Conservation (phyloP, 2,888 invertebrate genomes). For the Aleiodes leptofemur region DNA sequence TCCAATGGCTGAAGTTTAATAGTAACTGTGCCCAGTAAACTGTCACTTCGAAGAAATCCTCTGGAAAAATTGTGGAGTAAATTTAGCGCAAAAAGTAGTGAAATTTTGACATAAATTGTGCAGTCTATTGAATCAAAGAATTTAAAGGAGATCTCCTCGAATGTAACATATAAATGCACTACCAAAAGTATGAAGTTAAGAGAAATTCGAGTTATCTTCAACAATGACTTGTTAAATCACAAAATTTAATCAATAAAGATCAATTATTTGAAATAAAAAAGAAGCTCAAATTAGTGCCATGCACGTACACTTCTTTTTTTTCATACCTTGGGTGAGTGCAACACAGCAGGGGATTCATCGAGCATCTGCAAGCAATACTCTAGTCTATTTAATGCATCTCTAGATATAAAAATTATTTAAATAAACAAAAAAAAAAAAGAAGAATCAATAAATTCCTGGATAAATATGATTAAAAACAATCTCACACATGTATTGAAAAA, state of each 20-base stretch:
- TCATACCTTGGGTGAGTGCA: slow-evolving; percentile 74
- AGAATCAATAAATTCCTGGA: background rate
- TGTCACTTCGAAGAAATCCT: slow-evolving; percentile 94
- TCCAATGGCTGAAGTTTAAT: slow-evolving; percentile 94
- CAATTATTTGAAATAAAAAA: background rate
- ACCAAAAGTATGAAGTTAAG: slow-evolving; percentile 22
- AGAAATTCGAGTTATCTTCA: slow-evolving; percentile 5
- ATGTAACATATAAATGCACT: slow-evolving; percentile 2
- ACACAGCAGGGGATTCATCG: slow-evolving; percentile 74
- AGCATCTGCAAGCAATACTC: slow-evolving; percentile 74
- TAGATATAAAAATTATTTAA: slow-evolving; percentile 2
- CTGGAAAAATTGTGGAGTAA: slow-evolving; percentile 76
- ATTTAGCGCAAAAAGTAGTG: background rate
- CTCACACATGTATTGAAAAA: slow-evolving; percentile 33
- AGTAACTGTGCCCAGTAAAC: slow-evolving; percentile 86
- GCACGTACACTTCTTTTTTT: slow-evolving; percentile 43
- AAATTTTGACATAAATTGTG: background rate
- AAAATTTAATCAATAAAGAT: background rate
- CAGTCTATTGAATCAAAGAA: too few relatives aligned
- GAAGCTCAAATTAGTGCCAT: slow-evolving; percentile 12
- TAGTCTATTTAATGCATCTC: slow-evolving; percentile 63
- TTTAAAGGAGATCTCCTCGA: too few relatives aligned
- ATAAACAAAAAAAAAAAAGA: slow-evolving; percentile 31
- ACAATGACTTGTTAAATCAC: slow-evolving; percentile 5
- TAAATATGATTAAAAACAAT: slow-evolving; percentile 34